Evolutionary conservation across 2,797 vertebrate species (phyloP).

Genomic region (Neopelma chrysocephalum): DNA sequence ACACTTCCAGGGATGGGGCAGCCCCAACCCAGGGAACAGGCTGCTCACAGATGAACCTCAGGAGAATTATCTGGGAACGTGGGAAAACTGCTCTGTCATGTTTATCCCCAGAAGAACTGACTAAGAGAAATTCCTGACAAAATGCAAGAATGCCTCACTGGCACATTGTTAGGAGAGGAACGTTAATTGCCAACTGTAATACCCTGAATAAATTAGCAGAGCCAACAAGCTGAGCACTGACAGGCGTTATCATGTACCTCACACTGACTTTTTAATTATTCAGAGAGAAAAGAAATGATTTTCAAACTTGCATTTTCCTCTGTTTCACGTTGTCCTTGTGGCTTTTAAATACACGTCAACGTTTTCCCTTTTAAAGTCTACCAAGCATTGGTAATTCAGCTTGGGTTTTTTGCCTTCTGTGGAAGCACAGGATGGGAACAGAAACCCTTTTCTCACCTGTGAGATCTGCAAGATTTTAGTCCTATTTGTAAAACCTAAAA

Average conservation of each 20-base stretch:
- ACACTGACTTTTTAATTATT: conserved; percentile 25
- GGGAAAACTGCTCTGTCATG: background rate
- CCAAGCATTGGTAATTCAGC: background rate
- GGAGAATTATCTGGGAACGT: rapidly evolving
- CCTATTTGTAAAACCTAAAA: background rate
- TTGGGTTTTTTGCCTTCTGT: background rate
- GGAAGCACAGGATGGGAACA: background rate
- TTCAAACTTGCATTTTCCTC: background rate
- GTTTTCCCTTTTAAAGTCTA: background rate
- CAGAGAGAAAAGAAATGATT: conserved; percentile 5
- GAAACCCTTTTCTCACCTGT: background rate
- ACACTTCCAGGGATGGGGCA: background rate
- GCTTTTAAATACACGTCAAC: background rate
- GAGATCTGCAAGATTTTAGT: background rate
- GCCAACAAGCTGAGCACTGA: background rate
- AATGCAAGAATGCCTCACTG: background rate
- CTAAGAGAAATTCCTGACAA: background rate
- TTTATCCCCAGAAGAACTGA: background rate
- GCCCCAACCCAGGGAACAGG: background rate
- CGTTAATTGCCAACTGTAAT: background rate
- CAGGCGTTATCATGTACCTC: background rate
- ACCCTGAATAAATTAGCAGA: conserved; percentile 25
- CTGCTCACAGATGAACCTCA: rapidly evolving
- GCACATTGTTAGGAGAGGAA: background rate
- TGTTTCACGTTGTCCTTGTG: background rate